Percentiles rank a stretch among this genome's conserved stretches.
These are phyloP conservation scores for Platalea minor DNA, from an alignment of 2,797 vertebrate species.

Conservation along the genomic window DNA sequence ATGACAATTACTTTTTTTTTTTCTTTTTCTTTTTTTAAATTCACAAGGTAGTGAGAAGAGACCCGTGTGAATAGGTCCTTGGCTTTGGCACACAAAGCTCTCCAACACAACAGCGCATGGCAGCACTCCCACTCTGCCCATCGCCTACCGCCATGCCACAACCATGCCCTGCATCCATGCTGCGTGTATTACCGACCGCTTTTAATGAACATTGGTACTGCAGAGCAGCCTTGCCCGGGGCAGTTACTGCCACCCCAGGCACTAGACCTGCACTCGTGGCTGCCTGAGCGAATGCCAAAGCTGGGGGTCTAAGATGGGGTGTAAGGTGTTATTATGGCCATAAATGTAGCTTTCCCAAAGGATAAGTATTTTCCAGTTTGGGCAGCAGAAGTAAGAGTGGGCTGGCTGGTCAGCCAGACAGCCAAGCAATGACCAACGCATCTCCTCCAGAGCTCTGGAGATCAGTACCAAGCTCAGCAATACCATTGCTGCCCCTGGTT, in stretches of 20 bases:
- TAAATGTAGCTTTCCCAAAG: background rate
- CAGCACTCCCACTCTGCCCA: background rate
- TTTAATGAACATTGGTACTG: background rate
- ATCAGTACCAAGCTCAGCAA: background rate
- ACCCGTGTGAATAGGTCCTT: rapidly evolving
- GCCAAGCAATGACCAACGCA: rapidly evolving
- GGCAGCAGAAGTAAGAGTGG: background rate
- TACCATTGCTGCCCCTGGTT: background rate
- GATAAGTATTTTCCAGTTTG: background rate
- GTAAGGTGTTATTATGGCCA: background rate
- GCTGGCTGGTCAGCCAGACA: background rate
- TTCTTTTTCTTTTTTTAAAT: rapidly evolving
- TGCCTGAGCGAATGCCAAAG: background rate
- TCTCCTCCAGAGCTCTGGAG: background rate
- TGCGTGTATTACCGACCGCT: rapidly evolving
- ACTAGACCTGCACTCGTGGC: background rate
- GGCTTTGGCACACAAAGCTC: background rate
- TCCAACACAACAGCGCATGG: rapidly evolving
- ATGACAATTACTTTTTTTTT: background rate
- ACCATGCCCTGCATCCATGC: background rate
- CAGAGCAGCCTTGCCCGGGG: background rate
- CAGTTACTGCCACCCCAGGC: background rate
- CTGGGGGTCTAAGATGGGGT: background rate
- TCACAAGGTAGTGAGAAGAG: background rate
- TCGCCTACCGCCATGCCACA: rapidly evolving